Base-by-base conservation (phyloP, 2,888 invertebrate species). In the Conchocele bisecta region DNA sequence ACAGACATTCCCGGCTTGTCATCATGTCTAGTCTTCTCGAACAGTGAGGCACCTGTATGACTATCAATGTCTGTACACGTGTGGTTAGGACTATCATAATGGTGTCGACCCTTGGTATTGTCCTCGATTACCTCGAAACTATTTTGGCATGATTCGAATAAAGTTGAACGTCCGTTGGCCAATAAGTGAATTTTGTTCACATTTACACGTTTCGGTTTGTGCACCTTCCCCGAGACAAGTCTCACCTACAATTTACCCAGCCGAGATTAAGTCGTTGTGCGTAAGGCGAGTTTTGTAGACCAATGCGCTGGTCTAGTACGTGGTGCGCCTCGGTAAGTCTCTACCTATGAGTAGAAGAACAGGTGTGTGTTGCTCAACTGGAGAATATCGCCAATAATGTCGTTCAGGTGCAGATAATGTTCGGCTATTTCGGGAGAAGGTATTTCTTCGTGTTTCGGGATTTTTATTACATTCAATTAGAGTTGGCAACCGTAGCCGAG, bases 161-260 rank as follows among this genome's bases (percentile, higher is more conserved):
- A 3, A 22, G 41, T 24, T 4, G 22, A 22, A 28, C 58, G 29
- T 33, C 51, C 51, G 22, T 41, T 51, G 15, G 2, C 13, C 17
- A 58, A 20, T 3, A 41, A 17, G 15, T 15, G 24, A 7, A 54
- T 66, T 33, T 66, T 66, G 17, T 58, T 63, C 0, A 71, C 66
- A 39, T 26, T 46, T 4, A 72, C 41, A 0, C 6, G 3, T 28
- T 54, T 44, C 11, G 61, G 5, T 39, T 31, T 37, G 41, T 77
- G 75, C 2, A 57, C 41, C 22, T 71, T 66, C 1, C 63, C 64
- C 4, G 2, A 77, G 35, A 51, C 66, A 77, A 11, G 46, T 28
- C 20, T 74, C 68, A 29, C 71, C 79, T 15, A 72, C 39, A 5
- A 74, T 48, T n/a, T 13, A 61, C 39, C 58, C 58, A 53, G 1